Percentiles rank a stretch among this genome's conserved stretches.
phyloP scores from a whole-genome alignment of 2,113 vertebrate species.

The Noturus placidus region DNA sequence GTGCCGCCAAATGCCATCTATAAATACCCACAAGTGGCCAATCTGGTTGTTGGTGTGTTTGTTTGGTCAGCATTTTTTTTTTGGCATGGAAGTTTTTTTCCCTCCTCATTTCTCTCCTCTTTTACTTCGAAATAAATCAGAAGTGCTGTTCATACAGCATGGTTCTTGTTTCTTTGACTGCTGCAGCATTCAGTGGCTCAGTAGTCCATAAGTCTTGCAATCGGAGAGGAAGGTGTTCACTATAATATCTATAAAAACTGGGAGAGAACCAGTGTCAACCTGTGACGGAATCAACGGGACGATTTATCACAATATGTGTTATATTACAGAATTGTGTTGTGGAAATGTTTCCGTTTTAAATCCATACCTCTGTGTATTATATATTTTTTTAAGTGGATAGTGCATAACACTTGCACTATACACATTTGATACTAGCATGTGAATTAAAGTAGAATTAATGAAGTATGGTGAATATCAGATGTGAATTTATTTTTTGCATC shows the following conservation, averaged over 20 bases:
- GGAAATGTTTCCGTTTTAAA: background rate
- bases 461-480: background rate
- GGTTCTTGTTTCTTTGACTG: constrained; percentile 38
- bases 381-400: background rate
- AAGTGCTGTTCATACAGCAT: constrained; percentile 40
- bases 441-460: background rate
- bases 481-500: background rate
- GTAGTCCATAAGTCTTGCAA: background rate
- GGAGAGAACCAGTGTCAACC: background rate
- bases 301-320: constrained; percentile 17
- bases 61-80: constrained; percentile 63
- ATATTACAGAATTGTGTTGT: background rate
- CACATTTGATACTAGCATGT: background rate
- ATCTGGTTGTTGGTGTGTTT: constrained; percentile 64
- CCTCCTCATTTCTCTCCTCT: constrained; percentile 18
- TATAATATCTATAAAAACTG: constrained; percentile 4
- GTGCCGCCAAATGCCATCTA: constrained; percentile 64
- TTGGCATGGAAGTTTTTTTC: constrained; percentile 41
- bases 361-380: background rate
- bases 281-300: background rate
- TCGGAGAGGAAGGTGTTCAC: background rate
- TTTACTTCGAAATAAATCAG: constrained; percentile 28
- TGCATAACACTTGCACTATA: background rate
- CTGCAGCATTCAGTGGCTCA: background rate
- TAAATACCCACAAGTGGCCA: constrained; percentile 64